Percentiles rank a stretch among this genome's conserved stretches.
These are phyloP conservation scores for Mesocricetus auratus DNA, from an alignment of 2,113 vertebrate species.

Conservation along the genomic window DNA sequence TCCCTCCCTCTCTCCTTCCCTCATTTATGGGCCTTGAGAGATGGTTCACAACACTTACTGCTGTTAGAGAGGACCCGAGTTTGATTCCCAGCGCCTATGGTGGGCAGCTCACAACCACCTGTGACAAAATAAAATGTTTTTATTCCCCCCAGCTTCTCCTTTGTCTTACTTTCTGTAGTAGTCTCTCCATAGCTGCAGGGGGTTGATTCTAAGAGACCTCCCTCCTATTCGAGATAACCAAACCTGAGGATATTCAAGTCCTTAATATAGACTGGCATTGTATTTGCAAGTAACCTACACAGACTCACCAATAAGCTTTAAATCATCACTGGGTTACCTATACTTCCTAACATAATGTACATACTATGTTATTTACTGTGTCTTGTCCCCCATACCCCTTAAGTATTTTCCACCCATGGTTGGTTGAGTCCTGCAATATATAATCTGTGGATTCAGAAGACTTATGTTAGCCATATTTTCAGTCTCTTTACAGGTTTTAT, in stretches of 20 bases:
- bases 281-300: not conserved
- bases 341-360: not conserved
- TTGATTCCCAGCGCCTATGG: not conserved
- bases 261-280: not conserved
- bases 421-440: not conserved
- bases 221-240: no score
- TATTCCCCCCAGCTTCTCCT: not conserved
- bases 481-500: not conserved
- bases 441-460: not conserved
- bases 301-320: not conserved
- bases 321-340: not conserved
- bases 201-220: not conserved
- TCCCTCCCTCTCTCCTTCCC: not conserved
- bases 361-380: not conserved
- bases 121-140: not conserved
- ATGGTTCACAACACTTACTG: not conserved
- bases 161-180: not conserved
- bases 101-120: not conserved
- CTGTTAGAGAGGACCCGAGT: not conserved
- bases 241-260: not conserved
- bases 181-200: not conserved
- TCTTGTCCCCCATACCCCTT: not conserved
- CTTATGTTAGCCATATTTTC: constrained; percentile 51
- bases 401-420: not conserved
- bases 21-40: not conserved